These are phyloP conservation scores for Discoglossus pictus DNA, from an alignment of 2,797 vertebrate genomes.

Conservation along the genomic window DNA sequence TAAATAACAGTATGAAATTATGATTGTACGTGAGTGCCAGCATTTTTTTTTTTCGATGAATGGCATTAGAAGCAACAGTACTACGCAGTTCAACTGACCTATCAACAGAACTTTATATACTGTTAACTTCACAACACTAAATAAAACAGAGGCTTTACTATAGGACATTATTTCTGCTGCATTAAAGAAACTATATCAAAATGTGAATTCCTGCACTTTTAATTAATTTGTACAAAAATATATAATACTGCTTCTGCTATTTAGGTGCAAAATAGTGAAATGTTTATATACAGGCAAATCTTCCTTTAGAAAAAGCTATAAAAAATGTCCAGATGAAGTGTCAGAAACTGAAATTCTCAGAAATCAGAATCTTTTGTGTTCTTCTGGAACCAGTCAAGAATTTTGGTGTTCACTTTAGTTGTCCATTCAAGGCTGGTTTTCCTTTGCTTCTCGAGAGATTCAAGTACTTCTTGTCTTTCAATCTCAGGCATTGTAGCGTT, in stretches of 20 bases:
- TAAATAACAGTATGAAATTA: no score
- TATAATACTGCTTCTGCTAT: slow-evolving; percentile 26
- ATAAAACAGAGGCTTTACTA: no score
- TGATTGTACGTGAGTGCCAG: no score
- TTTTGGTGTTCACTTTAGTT: slow-evolving; percentile 46
- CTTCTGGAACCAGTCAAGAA: slow-evolving; percentile 64
- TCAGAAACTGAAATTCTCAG: slow-evolving; percentile 29
- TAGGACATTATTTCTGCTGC: no score
- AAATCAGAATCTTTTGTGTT: slow-evolving; percentile 56
- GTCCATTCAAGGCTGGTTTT: slow-evolving; percentile 57
- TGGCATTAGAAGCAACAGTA: no score
- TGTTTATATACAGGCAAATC: slow-evolving; percentile 41
- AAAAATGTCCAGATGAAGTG: slow-evolving; percentile 12
- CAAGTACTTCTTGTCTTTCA: slow-evolving; percentile 45
- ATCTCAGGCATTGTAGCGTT: slow-evolving; percentile 62
- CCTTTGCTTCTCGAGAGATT: slow-evolving; percentile 59
- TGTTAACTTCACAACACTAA: slow-evolving; percentile 7
- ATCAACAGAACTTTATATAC: no score
- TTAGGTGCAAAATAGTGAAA: slow-evolving; percentile 28
- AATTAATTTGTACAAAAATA: slow-evolving; percentile 34
- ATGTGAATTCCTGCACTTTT: slow-evolving; percentile 28
- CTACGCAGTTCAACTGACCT: no score
- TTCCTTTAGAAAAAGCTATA: slow-evolving; percentile 39
- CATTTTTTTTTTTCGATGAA: no score
- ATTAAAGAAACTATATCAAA: no score